Evolutionary conservation across 2,888 invertebrate species (phyloP).

Genomic region (Frankliniella intonsa): DNA sequence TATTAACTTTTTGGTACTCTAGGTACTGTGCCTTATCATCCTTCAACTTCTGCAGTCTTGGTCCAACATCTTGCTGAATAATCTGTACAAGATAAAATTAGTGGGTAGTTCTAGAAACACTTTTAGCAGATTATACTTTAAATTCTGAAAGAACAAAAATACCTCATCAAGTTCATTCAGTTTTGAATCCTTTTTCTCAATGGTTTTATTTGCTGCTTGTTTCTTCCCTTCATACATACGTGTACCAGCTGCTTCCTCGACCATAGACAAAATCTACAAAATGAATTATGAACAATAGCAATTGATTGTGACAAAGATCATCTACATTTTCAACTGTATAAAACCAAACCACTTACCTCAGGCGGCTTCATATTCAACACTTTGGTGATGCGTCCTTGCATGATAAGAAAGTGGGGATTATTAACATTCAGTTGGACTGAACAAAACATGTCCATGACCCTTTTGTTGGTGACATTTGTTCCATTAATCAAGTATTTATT

Average conservation of each 20-base stretch:
- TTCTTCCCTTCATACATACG: constrained; percentile 94
- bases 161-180: constrained; percentile 79
- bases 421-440: constrained; percentile 97
- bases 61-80: constrained; percentile 81
- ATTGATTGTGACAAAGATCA: background rate
- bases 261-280: constrained; percentile 81
- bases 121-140: background rate
- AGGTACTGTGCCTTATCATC: constrained; percentile 78
- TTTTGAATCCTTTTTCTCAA: constrained; percentile 89
- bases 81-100: constrained; percentile 49
- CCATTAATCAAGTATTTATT: constrained; percentile 95
- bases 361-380: constrained; percentile 98
- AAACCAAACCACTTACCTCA: constrained; percentile 59
- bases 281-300: background rate
- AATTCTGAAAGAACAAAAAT: constrained; percentile 41
- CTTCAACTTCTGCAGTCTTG: constrained; percentile 77
- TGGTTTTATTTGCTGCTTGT: constrained; percentile 75
- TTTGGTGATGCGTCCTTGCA: constrained; percentile 99
- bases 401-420: constrained; percentile 98
- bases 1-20: constrained; percentile 78
- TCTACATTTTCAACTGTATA: background rate
- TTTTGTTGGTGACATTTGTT: constrained; percentile 79
- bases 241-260: constrained; percentile 98
- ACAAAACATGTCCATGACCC: constrained; percentile 91
- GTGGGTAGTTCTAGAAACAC: background rate